Base-by-base conservation (phyloP, 2,113 vertebrate species). In the Oncorhynchus masou region DNA sequence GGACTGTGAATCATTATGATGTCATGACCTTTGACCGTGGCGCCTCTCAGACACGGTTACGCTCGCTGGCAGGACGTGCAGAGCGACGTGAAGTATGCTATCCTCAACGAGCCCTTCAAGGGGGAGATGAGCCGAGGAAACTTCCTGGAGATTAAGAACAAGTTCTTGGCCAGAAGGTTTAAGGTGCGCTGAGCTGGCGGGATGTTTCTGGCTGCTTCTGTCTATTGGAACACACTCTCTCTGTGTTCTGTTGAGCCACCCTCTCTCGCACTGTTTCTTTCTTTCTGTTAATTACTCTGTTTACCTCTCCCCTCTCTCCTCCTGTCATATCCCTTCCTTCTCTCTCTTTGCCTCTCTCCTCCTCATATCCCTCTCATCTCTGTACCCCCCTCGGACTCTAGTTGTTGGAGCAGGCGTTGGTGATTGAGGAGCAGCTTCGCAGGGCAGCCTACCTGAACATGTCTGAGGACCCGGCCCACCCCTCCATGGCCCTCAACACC, bases 31-130 rank as follows among this genome's bases (percentile, higher is more conserved):
- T 96, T 96, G 89, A 97, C 87, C 91, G 77, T 70, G 3, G 6
- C 24, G 79, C 84, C 91, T 86, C 90, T 88, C 90, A 99, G 98
- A 89, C 98, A 99, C 4, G 98, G 98, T 85, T 99, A 99, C 75
- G 98, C 97, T 70, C 96, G 98, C 79, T 99, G 98, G 98, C 98
- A 99, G 91, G 98, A 99, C 86, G 97, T 99, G 82, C 98, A 99
- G 94, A 99, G 98, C 62, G 97, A 99, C 70, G 96, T 96, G 20
- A 95, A 96, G 83, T 99, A 97, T 79, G 96, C 96, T 87, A 98
- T 99, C 87, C 96, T 99, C 89, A 99, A 99, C 20, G 97, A 99
- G 39, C 98, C 98, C 77, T 99, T 99, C 90, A 99, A 98, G 90
- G 97, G 97, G 15, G 98, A 99, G 91, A 98, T 99, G 96, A 99